phyloP scores from a whole-genome alignment of 35 echinoderm and acorn worm species.

The Amphiura filiformis region DNA sequence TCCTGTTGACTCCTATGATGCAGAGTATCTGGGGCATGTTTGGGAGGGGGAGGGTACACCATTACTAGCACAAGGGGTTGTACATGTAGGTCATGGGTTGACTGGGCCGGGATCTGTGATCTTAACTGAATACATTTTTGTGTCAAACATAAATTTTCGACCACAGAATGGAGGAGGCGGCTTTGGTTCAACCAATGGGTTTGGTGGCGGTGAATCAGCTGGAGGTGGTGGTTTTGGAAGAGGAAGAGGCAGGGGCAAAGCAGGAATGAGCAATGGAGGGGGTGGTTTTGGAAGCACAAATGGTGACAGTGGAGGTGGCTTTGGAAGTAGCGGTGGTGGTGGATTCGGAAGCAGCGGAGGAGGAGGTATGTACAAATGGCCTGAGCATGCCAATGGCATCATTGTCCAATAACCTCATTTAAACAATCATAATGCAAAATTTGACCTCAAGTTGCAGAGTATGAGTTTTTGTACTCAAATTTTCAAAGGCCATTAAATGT shows the following conservation, averaged over 20 bases:
- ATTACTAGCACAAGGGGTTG: too few species aligned
- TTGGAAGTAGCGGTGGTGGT: background rate
- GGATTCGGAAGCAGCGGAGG: conserved; percentile 2
- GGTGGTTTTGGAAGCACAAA: background rate
- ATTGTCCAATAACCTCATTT: too few species aligned
- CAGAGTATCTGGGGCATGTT: too few species aligned
- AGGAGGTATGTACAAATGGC: background rate
- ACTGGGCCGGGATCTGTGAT: background rate
- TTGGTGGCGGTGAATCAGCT: conserved; percentile 47
- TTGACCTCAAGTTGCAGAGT: too few species aligned
- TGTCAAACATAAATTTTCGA: background rate
- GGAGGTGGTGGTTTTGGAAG: conserved; percentile 49
- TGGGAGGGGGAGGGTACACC: too few species aligned
- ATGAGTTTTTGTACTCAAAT: too few species aligned
- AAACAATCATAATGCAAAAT: too few species aligned
- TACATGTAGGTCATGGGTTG: too few species aligned
- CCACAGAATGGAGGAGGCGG: background rate
- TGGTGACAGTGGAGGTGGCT: conserved; percentile 20
- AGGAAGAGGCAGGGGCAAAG: background rate
- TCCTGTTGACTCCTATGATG: too few species aligned
- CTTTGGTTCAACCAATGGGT: background rate
- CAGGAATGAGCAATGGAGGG: background rate
- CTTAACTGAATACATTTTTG: background rate
- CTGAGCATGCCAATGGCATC: too few species aligned
- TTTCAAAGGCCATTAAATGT: too few species aligned